A percentile compares a stretch with the other conserved stretches of the same genome.
phyloP scores from a whole-genome alignment of 2,113 vertebrate species.

The Petrocephalus zakoni region DNA sequence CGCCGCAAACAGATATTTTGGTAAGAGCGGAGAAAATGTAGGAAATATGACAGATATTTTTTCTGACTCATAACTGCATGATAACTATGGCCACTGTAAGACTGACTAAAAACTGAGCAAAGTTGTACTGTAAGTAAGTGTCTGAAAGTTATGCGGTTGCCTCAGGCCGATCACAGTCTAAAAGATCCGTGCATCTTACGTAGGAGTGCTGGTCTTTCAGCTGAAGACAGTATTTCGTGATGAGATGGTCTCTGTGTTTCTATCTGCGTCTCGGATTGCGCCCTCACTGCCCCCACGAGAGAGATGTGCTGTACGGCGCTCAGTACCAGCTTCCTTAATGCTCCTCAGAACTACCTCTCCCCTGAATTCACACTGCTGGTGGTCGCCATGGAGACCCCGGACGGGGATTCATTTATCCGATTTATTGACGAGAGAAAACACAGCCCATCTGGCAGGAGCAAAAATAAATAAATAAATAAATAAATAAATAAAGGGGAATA shows the following conservation, averaged over 20 bases:
- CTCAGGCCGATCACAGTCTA: background rate
- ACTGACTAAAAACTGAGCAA: background rate
- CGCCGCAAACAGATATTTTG: background rate
- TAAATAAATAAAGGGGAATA: background rate
- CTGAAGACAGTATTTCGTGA: background rate
- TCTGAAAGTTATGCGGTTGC: background rate
- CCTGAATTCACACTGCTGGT: slow-evolving; percentile 23
- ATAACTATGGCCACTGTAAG: background rate
- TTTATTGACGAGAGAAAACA: slow-evolving; percentile 34
- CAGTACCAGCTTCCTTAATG: background rate
- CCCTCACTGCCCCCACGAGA: background rate
- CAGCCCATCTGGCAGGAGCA: slow-evolving; percentile 18
- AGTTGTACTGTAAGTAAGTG: background rate
- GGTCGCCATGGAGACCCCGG: slow-evolving; percentile 38
- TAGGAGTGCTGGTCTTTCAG: background rate
- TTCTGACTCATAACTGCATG: background rate
- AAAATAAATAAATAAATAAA: background rate
- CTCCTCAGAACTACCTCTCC: slow-evolving; percentile 13
- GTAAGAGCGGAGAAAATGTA: background rate
- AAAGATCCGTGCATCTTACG: background rate
- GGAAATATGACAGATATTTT: background rate
- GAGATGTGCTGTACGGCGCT: background rate
- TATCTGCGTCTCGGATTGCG: background rate
- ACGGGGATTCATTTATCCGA: slow-evolving; percentile 28
- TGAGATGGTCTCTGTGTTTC: background rate